Base-by-base conservation (phyloP, 1,140 invertebrate species). In the Aphelenchoides fujianensis region DNA sequence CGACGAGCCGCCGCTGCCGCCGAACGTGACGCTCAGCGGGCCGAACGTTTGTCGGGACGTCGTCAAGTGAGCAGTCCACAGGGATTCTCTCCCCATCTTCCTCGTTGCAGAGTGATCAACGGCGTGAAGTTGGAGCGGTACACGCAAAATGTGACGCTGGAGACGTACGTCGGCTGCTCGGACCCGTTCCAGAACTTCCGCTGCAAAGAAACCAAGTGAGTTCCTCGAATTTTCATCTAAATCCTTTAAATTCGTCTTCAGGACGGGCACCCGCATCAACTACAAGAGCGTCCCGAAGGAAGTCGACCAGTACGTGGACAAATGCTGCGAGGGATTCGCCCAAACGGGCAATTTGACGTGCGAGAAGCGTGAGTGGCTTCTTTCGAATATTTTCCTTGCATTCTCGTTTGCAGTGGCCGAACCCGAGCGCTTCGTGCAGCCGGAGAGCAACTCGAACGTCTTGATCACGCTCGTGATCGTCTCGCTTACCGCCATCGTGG, bases 261-360 rank as follows among this genome's bases (percentile, higher is more conserved):
- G 84, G 71, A 76, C 75, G 35, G 83, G 79, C 1, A 81, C 78
- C 31, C 79, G 76, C 28, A 71, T 77, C 19, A 77, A 71, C 7
- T 86, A 86, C 73, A 75, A 78, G 71, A 80, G 74, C 0, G 81
- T 82, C 87, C 89, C 88, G 1, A 85, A 92, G 72, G 86, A 87
- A 3, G 93, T 92, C 82, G 88, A 89, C 16, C 86, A 89, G 74
- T 90, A 91, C 0, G 89, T 93, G 0, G 89, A 92, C 74, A 89
- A 91, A 71, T 96, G 93, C 80, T 95, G 93, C 80, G 88, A 87
- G 71, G 92, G 92, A 12, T 95, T 92, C 80, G 88, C 88, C 3
- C 85, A 89, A 74, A 81, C 73, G 35, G 89, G 89, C 27, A 86
- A 86, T 32, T 69, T 78, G 28, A 69, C 68, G 5, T 84, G 79